These are phyloP conservation scores for Channa argus DNA, from an alignment of 2,113 vertebrate species.

Conservation along the genomic window DNA sequence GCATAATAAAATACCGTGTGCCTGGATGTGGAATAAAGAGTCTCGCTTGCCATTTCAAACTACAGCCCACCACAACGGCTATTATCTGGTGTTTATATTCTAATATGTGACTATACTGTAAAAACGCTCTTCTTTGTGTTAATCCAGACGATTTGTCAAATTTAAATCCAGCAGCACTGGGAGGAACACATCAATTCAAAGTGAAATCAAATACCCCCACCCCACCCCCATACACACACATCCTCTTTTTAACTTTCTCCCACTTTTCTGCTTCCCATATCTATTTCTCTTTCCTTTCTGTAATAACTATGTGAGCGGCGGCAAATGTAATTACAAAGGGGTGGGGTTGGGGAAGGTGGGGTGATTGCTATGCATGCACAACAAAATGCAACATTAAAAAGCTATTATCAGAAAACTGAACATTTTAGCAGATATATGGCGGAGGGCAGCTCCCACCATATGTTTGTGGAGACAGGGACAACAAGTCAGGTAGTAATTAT, in stretches of 20 bases:
- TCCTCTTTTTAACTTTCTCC: constrained; percentile 65
- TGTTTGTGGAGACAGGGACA: constrained; percentile 74
- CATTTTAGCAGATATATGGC: constrained; percentile 72
- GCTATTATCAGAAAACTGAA: constrained; percentile 79
- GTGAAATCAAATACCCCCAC: constrained; percentile 58
- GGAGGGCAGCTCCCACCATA: constrained; percentile 75
- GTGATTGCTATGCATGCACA: constrained; percentile 59
- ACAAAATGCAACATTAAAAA: constrained; percentile 80
- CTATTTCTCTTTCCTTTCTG: constrained; percentile 69
- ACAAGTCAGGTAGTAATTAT: constrained; percentile 82
- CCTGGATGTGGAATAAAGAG: constrained; percentile 58
- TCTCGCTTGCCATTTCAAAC: constrained; percentile 43
- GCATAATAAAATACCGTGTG: constrained; percentile 49
- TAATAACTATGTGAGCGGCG: constrained; percentile 69
- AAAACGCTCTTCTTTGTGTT: constrained; percentile 63
- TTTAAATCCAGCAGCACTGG: constrained; percentile 57
- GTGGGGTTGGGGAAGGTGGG: constrained; percentile 12
- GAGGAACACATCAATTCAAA: constrained; percentile 67
- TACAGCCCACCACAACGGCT: constrained; percentile 34
- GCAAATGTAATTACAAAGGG: constrained; percentile 79
- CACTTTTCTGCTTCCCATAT: constrained; percentile 59
- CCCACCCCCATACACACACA: neutral
- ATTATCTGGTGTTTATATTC: constrained; percentile 70
- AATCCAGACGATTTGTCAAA: constrained; percentile 70
- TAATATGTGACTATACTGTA: constrained; percentile 57